Evolutionary conservation across 2,113 vertebrate genomes (phyloP), one percentile per base, ranked within the genome.

Genomic region (Mesembrinibis cayennensis): DNA sequence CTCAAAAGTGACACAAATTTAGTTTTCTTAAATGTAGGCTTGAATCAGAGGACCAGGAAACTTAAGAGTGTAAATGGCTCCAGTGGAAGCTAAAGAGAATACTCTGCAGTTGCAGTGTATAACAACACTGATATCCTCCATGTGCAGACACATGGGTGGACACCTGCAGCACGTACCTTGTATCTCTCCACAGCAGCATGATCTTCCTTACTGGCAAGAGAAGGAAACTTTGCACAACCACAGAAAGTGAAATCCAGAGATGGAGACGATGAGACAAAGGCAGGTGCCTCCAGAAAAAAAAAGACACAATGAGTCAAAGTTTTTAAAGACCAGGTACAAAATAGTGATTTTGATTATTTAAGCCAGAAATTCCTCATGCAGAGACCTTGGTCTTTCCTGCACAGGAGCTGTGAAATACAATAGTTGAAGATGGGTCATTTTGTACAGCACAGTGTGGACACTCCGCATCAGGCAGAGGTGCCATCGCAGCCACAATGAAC

Each of bases 401-500:
- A 38, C 8, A 50, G 29, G 27, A 81, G 14, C 32, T 49, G 32
- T 63, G 78, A 63, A 92, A 23, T 7, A 18, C 25, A 45, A 4
- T 25, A 72, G 32, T 30, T 52, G 45, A 44, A 63, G 6, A 27
- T 14, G 32, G 19, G 7, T 65, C 0, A 0, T 65, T 84, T 80
- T 45, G 47, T 12, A 66, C 12, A 25, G 12, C 56, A 14, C 15
- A 22, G 7, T 10, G 29, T 40, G 38, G 27, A 53, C 42, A 9
- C 27, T 52, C 52, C 11, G 3, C 2, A 6, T 47, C 27, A 71
- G 67, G 52, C 62, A 74, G 66, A 58, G 27, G 13, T 36, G 27
- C 7, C 1, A 1, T 40, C 1, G 1, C 40, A 56, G 23, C 21
- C 26, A 15, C 1, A 1, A 22, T 11, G 42, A 7, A 49, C 8